Evolutionary conservation across 2,888 invertebrate species (phyloP), one percentile per base, ranked within the genome.

Genomic region (Acleris holmiana): DNA sequence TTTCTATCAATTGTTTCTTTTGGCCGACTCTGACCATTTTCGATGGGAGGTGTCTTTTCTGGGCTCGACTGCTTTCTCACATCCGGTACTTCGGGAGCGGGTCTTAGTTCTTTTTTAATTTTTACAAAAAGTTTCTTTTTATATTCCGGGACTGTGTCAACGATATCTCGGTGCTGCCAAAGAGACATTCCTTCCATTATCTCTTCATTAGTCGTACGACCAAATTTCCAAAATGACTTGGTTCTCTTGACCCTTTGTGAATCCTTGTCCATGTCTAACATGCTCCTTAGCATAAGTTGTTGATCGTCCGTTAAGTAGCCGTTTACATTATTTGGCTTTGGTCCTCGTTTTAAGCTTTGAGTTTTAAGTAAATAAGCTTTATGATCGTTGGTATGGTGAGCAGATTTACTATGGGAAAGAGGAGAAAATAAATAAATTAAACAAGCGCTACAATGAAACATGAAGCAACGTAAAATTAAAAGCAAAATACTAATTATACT

Each of bases 181-280:
- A 97, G 90, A 0, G 97, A 95, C 97, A 97, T 97, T 0, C 97
- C 97, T 76, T 97, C 97, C 75, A 97, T 91, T 57, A 97, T 96
- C 68, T 97, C 97, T 73, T 94, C 94, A 61, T 95, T 94, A 18
- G 94, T 94, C 2, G 94, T 94, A 62, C 95, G 94, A 21, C 97
- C 95, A 75, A 97, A 97, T 76, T 96, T 95, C 97, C 97, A 97
- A 79, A 97, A 96, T 0, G 97, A 97, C 81, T 97, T 97, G 0
- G 97, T 97, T 53, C 97, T 91, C 77, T 97, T 97, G 0, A 97
- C 94, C 73, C 90, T 93, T 66, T 95, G 94, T 0, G 95, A 94
- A 70, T 94, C 95, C 75, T 94, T 88, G 79, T 94, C 94, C 80
- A 93, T 88, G 59, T 90, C 91, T n/a, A 85, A 78, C 85, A 87